Percentiles rank a stretch among this genome's conserved stretches.
Evolutionary conservation across 2,888 invertebrate species (phyloP).

Genomic region (Pycnomerus fuliginosus): DNA sequence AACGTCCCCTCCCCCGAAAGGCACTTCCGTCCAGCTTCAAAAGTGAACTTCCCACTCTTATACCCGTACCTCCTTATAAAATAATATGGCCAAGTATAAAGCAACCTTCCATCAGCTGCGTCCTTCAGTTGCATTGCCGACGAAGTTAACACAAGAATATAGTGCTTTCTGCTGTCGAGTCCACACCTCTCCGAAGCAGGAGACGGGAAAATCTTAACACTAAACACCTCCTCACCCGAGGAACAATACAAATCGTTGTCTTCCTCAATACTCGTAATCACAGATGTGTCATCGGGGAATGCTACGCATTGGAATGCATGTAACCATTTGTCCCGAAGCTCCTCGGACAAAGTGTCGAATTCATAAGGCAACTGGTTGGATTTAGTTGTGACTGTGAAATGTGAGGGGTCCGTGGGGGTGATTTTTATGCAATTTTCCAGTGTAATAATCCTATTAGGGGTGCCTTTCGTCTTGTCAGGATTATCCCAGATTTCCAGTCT

Average conservation of each 20-base stretch:
- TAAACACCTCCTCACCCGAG: slow-evolving; percentile 74
- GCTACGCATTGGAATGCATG: slow-evolving; percentile 78
- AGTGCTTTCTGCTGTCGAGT: slow-evolving; percentile 65
- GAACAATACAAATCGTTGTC: slow-evolving; percentile 88
- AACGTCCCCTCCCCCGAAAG: slow-evolving; percentile 83
- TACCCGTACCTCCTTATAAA: slow-evolving; percentile 85
- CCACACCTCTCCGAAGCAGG: slow-evolving; percentile 78
- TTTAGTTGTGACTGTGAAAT: slow-evolving; percentile 72
- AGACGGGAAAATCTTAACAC: slow-evolving; percentile 72
- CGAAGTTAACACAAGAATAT: slow-evolving; percentile 72
- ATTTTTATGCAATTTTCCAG: slow-evolving; percentile 88
- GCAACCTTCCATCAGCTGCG: slow-evolving; percentile 62
- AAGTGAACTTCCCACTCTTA: slow-evolving; percentile 80
- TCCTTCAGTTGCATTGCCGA: slow-evolving; percentile 74
- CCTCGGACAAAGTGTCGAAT: slow-evolving; percentile 67
- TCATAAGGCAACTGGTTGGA: slow-evolving; percentile 58
- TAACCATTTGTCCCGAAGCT: slow-evolving; percentile 72
- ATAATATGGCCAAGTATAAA: slow-evolving; percentile 82
- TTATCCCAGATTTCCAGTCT: slow-evolving; percentile 83
- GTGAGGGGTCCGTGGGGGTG: slow-evolving; percentile 61
- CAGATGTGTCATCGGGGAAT: slow-evolving; percentile 66
- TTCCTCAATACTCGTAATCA: slow-evolving; percentile 67
- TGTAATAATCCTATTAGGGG: slow-evolving; percentile 73
- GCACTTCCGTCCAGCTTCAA: slow-evolving; percentile 86
- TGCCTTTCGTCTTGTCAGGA: slow-evolving; percentile 62